phyloP scores from a whole-genome alignment of 1,140 invertebrate species.

The Drosophila oshimai region DNA sequence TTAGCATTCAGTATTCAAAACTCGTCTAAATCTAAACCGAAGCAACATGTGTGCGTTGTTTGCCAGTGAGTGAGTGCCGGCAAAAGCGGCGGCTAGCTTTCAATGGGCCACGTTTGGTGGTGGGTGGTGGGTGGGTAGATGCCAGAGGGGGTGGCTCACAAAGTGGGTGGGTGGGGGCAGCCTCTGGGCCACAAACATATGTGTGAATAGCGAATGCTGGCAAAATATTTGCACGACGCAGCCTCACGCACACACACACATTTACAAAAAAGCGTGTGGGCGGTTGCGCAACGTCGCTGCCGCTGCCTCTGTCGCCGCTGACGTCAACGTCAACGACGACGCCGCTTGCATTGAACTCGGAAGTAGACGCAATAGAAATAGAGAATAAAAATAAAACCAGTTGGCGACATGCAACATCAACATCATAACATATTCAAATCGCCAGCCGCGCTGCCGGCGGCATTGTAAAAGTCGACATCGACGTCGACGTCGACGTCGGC shows the following conservation, averaged over 20 bases:
- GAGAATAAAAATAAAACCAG: constrained; percentile 72
- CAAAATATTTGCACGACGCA: constrained; percentile 77
- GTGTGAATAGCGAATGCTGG: constrained; percentile 55
- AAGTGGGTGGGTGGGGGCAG: constrained; percentile 34
- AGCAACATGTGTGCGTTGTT: constrained; percentile 77
- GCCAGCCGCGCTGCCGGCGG: constrained; percentile 25
- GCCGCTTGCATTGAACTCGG: constrained; percentile 71
- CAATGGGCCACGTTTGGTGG: constrained; percentile 51
- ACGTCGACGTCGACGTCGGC: constrained; percentile 4
- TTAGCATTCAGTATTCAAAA: constrained; percentile 57
- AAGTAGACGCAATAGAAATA: constrained; percentile 78
- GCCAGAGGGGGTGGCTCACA: neutral
- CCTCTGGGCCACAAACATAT: constrained; percentile 27
- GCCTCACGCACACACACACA: constrained; percentile 32
- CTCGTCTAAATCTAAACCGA: constrained; percentile 77
- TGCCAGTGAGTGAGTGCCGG: constrained; percentile 61
- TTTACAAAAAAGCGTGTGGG: constrained; percentile 56
- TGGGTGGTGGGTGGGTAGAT: neutral
- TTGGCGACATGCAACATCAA: constrained; percentile 60
- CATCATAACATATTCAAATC: constrained; percentile 79
- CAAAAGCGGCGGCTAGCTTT: constrained; percentile 61
- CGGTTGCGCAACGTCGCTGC: constrained; percentile 70
- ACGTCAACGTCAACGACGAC: constrained; percentile 6
- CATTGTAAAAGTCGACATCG: constrained; percentile 17
- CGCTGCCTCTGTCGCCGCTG: constrained; percentile 1